Conservation (phyloP, 2,888 invertebrate genomes). For the Daptonema setosum region DNA sequence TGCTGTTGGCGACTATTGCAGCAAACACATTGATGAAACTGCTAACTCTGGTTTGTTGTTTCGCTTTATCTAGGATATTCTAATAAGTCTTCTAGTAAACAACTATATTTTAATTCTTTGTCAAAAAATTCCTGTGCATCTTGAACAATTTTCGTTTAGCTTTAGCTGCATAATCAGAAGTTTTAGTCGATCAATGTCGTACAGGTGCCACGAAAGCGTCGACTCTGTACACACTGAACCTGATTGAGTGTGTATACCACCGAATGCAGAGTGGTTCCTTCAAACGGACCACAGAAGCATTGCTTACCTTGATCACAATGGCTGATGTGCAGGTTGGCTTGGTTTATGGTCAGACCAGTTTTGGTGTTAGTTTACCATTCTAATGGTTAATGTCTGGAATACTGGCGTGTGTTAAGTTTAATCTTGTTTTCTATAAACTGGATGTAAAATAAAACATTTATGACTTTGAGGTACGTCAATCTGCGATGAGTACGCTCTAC, state of each 20-base stretch:
- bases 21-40: not conserved
- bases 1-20: not conserved
- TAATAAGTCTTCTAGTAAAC: too few relatives aligned
- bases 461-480: not conserved
- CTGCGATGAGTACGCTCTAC: not conserved
- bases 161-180: not conserved
- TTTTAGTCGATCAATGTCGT: not conserved
- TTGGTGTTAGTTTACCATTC: not conserved
- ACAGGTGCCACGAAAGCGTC: not conserved
- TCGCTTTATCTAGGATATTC: too few relatives aligned
- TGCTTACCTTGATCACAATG: conserved; percentile 14
- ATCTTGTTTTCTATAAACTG: too few relatives aligned
- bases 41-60: not conserved
- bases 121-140: too few relatives aligned
- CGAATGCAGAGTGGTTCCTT: conserved; percentile 14
- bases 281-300: conserved; percentile 14
- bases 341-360: not conserved
- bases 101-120: too few relatives aligned
- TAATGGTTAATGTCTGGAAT: too few relatives aligned
- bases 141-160: too few relatives aligned
- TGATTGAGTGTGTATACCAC: not conserved
- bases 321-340: conserved; percentile 14
- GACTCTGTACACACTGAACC: not conserved
- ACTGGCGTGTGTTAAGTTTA: too few relatives aligned
- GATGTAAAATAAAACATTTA: too few relatives aligned